A percentile compares a stretch with the other conserved stretches of the same genome.
Conservation (phyloP, 1,140 invertebrate species). For the Trypoxylus dichotomus region DNA sequence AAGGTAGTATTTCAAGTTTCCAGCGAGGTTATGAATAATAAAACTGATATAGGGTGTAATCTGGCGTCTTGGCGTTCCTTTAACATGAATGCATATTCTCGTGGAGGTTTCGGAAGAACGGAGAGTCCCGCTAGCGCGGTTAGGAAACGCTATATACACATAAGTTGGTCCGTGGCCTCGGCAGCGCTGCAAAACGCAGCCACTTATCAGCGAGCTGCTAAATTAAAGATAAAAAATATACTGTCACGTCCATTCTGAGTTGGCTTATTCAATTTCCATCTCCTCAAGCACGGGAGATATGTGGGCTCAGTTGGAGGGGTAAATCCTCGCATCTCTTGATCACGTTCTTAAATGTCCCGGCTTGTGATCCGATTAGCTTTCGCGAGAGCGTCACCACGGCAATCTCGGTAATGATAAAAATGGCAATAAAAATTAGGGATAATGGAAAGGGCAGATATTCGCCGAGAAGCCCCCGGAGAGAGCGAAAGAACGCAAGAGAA, state of each 20-base stretch:
- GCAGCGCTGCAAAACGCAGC: neutral
- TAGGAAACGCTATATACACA: neutral
- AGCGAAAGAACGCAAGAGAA: neutral
- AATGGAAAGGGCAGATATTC: conserved; percentile 44
- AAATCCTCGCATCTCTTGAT: conserved; percentile 49
- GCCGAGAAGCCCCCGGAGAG: conserved; percentile 31
- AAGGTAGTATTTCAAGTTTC: conserved; percentile 51
- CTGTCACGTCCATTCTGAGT: conserved; percentile 51
- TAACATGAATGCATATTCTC: conserved; percentile 45
- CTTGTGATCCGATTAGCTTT: conserved; percentile 52
- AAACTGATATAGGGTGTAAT: conserved; percentile 48
- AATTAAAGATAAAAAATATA: conserved; percentile 55
- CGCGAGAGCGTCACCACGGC: conserved; percentile 44
- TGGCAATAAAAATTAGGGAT: conserved; percentile 54
- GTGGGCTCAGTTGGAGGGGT: conserved; percentile 42
- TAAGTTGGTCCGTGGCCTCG: neutral
- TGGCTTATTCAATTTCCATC: conserved; percentile 52
- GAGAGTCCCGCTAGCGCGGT: no score
- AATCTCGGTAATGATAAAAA: conserved; percentile 54
- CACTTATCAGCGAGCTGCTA: conserved; percentile 48
- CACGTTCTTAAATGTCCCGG: conserved; percentile 49
- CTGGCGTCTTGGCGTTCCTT: conserved; percentile 36
- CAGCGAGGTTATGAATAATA: conserved; percentile 49
- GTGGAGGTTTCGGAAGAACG: conserved; percentile 27
- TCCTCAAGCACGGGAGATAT: conserved; percentile 37